Evolutionary conservation across 1,140 invertebrate genomes (phyloP).

Genomic region (Pseudomyrmex gracilis): DNA sequence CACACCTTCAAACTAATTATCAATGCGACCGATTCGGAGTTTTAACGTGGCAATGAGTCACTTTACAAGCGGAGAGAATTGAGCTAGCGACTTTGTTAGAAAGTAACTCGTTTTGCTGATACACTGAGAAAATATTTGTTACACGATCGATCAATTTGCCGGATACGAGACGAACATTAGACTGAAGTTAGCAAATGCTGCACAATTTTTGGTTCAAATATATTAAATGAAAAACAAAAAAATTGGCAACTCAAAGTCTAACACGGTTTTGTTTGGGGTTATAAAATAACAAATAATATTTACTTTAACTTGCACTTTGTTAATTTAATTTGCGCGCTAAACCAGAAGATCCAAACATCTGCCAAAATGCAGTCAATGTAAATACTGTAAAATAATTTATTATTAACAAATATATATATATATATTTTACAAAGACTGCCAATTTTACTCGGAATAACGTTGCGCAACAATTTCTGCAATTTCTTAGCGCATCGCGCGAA

Average conservation of each 20-base stretch:
- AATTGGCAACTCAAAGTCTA: no score
- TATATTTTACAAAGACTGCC: no score
- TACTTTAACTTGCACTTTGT: no score
- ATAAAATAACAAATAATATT: no score
- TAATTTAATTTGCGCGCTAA: no score
- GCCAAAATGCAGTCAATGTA: no score
- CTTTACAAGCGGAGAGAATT: constrained; percentile 47
- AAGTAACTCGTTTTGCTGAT: constrained; percentile 19
- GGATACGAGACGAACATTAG: constrained; percentile 13
- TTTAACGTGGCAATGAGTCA: constrained; percentile 50
- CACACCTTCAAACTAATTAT: constrained; percentile 39
- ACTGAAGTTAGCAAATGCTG: background rate
- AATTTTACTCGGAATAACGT: background rate
- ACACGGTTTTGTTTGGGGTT: no score
- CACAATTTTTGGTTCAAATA: no score
- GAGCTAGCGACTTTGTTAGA: constrained; percentile 40
- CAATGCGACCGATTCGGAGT: constrained; percentile 22
- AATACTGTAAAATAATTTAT: no score
- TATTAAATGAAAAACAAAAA: no score
- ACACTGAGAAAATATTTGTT: constrained; percentile 36
- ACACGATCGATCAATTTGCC: constrained; percentile 24
- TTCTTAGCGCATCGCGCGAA: background rate
- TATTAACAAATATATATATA: no score
- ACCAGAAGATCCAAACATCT: no score
- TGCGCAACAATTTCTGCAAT: constrained; percentile 1